Conservation (phyloP, 2,113 vertebrate genomes). For the Axis porcinus region DNA sequence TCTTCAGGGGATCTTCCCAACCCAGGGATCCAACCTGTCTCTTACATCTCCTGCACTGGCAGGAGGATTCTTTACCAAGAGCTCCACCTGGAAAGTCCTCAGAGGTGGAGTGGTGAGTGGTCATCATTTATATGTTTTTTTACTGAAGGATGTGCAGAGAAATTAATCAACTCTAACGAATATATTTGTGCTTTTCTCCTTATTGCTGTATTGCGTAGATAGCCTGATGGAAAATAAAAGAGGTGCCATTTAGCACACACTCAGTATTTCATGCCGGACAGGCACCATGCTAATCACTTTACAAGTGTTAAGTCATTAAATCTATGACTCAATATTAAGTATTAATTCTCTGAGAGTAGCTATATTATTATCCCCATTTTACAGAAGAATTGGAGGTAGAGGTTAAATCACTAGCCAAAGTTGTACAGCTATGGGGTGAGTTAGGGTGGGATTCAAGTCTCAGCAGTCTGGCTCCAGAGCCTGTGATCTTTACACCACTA, state of each 20-base stretch:
- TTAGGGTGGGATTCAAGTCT: neutral
- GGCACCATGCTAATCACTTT: neutral
- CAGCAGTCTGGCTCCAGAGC: neutral
- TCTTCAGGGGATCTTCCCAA: neutral
- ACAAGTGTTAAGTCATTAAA: neutral
- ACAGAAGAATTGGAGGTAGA: neutral
- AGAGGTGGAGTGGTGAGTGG: neutral
- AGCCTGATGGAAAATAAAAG: neutral
- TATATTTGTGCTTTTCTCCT: neutral
- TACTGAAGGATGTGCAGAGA: neutral
- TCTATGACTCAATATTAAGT: neutral
- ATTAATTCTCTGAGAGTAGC: neutral
- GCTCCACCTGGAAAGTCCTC: neutral
- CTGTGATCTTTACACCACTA: no score
- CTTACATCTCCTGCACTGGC: neutral
- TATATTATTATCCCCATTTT: neutral
- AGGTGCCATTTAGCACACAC: neutral
- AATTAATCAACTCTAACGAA: neutral
- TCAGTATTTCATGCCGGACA: neutral
- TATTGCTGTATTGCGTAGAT: neutral
- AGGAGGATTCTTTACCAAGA: neutral
- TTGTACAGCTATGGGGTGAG: neutral
- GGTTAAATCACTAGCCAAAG: neutral
- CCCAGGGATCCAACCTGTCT: neutral
- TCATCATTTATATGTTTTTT: neutral